phyloP scores from a whole-genome alignment of 1,140 invertebrate genomes.

The Caenorhabditis remanei region DNA sequence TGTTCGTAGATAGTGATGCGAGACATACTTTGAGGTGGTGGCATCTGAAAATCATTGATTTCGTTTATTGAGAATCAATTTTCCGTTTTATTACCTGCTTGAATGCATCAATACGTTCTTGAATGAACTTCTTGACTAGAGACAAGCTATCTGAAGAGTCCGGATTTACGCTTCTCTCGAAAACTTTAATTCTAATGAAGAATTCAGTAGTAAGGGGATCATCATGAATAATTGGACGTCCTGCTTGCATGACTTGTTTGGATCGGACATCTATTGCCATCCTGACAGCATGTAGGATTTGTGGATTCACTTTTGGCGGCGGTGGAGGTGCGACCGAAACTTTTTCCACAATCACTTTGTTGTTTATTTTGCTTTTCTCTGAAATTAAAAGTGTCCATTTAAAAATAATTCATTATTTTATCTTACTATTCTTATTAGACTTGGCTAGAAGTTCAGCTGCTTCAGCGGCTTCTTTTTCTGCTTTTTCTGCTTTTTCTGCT shows the following conservation, averaged over 20 bases:
- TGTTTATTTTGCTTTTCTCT: neutral
- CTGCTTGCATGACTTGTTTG: neutral
- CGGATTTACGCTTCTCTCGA: neutral
- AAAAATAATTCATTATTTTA: neutral
- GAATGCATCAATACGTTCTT: neutral
- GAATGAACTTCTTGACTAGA: neutral
- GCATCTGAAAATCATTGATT: neutral
- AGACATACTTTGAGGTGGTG: too few relatives aligned
- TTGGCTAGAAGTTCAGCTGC: too few relatives aligned
- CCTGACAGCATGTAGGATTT: neutral
- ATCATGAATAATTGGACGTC: neutral
- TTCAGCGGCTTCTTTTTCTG: too few relatives aligned
- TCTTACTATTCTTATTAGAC: neutral
- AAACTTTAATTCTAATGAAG: neutral
- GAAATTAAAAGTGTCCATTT: neutral
- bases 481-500: neutral
- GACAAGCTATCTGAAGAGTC: too few relatives aligned
- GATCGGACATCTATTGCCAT: neutral
- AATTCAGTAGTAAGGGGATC: neutral
- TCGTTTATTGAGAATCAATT: neutral
- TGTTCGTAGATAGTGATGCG: constrained; percentile 9
- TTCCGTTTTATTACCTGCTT: neutral
- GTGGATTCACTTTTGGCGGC: neutral
- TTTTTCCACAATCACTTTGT: neutral
- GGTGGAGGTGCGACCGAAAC: neutral